Evolutionary conservation across 2,113 vertebrate species (phyloP).

Genomic region (Ifrita kowaldi): DNA sequence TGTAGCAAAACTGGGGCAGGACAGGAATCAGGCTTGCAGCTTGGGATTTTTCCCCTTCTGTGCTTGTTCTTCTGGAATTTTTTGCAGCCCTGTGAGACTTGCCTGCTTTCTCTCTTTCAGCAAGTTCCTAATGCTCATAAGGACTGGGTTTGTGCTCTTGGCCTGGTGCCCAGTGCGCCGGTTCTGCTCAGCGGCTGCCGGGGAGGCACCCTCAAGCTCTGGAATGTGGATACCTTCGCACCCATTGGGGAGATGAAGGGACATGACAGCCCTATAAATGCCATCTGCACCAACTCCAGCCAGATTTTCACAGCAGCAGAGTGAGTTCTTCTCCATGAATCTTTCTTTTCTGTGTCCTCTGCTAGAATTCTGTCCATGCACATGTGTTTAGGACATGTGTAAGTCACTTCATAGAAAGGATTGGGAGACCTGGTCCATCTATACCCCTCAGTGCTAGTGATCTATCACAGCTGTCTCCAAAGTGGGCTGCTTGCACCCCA

Average conservation of each 20-base stretch:
- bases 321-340: constrained; percentile 74
- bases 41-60: background rate
- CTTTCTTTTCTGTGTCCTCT: background rate
- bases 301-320: constrained; percentile 93
- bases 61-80: fast-evolving
- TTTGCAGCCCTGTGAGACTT: background rate
- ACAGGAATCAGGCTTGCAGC: background rate
- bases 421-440: background rate
- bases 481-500: background rate
- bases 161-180: constrained; percentile 75
- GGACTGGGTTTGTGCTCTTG: constrained; percentile 90
- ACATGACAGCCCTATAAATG: constrained; percentile 91
- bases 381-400: background rate
- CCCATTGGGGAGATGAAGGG: constrained; percentile 84
- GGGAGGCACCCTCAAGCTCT: constrained; percentile 88
- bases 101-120: constrained; percentile 54
- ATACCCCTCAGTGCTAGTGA: background rate
- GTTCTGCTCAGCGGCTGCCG: constrained; percentile 88
- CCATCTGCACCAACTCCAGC: constrained; percentile 87
- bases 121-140: constrained; percentile 88
- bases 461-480: background rate
- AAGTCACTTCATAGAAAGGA: background rate
- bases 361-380: background rate
- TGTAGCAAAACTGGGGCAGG: background rate
- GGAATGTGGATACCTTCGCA: constrained; percentile 83